Base-by-base conservation (phyloP, 1,140 invertebrate genomes). In the Sitophilus oryzae region DNA sequence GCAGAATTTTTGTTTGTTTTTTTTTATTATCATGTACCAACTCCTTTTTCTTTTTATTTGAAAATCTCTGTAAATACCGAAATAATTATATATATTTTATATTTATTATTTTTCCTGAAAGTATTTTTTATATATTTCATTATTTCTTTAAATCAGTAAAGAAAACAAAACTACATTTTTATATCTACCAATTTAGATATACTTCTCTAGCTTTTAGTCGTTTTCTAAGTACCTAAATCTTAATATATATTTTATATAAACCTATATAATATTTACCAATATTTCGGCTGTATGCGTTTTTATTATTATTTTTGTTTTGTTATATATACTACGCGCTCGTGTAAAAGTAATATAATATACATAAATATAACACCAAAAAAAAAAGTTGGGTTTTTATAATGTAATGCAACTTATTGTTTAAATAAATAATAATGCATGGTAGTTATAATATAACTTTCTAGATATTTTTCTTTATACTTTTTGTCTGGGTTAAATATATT, bases 21-120 rank as follows among this genome's bases (percentile, higher is more conserved):
- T 52, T 34, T 16, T 8, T 23, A 14, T 30, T 30, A 6, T 11
- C 25, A 30, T 6, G 11, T 11, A 30, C 25, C 25, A 30, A 30
- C 11, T 11, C 25, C 5, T 30, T 30, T 30, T 46, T 46, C 14
- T 20, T 22, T 46, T 23, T 46, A 6, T 30, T 30, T 30, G 5
- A 30, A 30, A 6, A 30, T n/a, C n/a, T 9, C 18, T 46, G 43
- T 46, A 46, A 22, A 46, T 46, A 46, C 19, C 18, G 14, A 40
- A 40, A 40, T 9, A 35, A 35, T 46, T 9, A 15, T 22, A 46
- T 25, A 25, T 18, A 3, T 22, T 46, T 23, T 11, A 22, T 22
- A 46, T 46, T 46, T 46, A 46, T 46, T 46, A 10, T 23, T 25
- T 22, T 22, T 15, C 23, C 2, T 14, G 22, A 40, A 5, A 40